Evolutionary conservation across 92 coral and sea anemone species (phyloP).

Genomic region (Epizoanthus scotinus): DNA sequence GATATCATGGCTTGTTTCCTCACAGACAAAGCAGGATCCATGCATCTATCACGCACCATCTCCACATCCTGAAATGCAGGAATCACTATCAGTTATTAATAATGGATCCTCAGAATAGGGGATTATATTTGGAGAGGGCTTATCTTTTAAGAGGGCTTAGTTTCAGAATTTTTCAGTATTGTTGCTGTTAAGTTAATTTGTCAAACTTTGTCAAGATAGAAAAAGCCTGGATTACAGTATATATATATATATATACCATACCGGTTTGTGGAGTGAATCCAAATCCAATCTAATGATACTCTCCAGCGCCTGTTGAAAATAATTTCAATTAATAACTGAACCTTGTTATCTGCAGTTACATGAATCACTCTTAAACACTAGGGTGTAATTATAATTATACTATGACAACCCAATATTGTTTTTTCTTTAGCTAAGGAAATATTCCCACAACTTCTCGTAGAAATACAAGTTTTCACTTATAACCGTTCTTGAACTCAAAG

Average conservation of each 20-base stretch:
- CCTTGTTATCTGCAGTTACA: too few species aligned
- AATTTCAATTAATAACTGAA: neutral
- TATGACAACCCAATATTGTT: too few species aligned
- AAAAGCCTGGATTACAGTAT: neutral
- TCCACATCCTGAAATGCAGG: conserved; percentile 65
- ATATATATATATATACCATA: too few species aligned
- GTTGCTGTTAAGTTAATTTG: neutral
- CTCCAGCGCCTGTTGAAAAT: conserved; percentile 69
- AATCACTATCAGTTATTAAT: neutral
- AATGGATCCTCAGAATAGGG: too few species aligned
- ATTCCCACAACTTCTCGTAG: too few species aligned
- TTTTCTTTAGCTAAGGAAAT: too few species aligned
- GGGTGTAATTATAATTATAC: too few species aligned
- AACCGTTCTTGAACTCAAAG: too few species aligned
- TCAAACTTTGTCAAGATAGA: neutral
- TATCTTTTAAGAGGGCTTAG: too few species aligned
- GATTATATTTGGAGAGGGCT: too few species aligned
- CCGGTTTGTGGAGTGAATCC: conserved; percentile 68
- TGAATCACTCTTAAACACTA: neutral
- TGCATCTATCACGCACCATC: conserved; percentile 88
- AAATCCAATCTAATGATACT: conserved; percentile 71
- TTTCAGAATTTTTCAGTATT: too few species aligned
- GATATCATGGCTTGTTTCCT: conserved; percentile 94
- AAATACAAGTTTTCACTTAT: too few species aligned
- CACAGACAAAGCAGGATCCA: conserved; percentile 95